Base-by-base conservation (phyloP, 64 coral and sea anemone genomes). In the Montipora foliosa region DNA sequence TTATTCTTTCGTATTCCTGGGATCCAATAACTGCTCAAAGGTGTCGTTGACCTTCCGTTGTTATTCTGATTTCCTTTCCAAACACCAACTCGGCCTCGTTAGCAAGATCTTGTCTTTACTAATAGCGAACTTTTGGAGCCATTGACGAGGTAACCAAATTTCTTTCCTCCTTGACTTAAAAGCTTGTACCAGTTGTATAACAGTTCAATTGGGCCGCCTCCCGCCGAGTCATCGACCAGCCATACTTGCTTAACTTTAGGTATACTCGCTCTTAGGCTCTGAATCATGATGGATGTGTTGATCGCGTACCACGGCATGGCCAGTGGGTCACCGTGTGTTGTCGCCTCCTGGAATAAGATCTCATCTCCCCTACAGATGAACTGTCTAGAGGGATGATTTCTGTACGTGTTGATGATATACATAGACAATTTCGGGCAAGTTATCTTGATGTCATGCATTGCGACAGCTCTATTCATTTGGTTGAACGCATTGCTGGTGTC, bases 81-180 rank as follows among this genome's bases (percentile, higher is more conserved):
- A 49, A n/a, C 24, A 89, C 48, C 87, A 17, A 8, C 70, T 76
- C 58, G 49, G 87, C 87, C 76, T 89, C 74, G 17, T 89, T 17
- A 55, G 71, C 87, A 25, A 89, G 51, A 46, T 59, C n/a, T 22
- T 59, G 70, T 55, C 71, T 76, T 89, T 15, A 67, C 62, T 53
- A 89, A 77, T 5, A 89, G 87, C 87, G 49, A 89, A 72, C 87
- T 89, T 52, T 89, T 89, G 51, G 87, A 55, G 16, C 87, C 87
- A 77, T 89, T 89, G 19, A 89, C 87, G 24, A 89, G 47, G 53
- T 89, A 89, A 22, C 87, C 87, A 77, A 75, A 89, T 48, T 76
- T 89, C 20, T 77, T 46, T 67, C 85, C 55, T 88, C 46, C 69
- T 88, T 46, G 52, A 59, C 67, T 48, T 15, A 88, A 7, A 5